phyloP scores from a whole-genome alignment of 2,113 vertebrate genomes.

The Oenanthe melanoleuca region DNA sequence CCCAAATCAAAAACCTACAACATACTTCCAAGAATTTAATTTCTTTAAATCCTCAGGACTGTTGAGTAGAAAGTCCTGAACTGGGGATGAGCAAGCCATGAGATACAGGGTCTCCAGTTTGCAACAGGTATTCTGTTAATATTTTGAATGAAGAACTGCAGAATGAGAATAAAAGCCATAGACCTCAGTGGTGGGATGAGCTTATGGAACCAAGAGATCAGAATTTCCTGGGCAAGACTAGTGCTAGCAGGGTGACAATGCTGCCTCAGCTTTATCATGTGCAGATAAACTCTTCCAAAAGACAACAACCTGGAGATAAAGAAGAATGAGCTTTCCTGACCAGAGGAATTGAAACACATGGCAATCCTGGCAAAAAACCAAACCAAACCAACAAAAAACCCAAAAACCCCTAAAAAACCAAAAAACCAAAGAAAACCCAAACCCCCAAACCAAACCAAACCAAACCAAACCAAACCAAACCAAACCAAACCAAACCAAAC shows the following conservation, averaged over 20 bases:
- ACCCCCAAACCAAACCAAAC: neutral
- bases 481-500: neutral
- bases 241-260: neutral
- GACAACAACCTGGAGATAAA: neutral
- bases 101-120: neutral
- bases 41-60: neutral
- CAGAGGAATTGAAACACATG: neutral
- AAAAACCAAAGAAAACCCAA: neutral
- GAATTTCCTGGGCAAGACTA: neutral
- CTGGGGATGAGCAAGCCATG: neutral
- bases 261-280: neutral
- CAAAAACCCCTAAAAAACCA: too few species aligned
- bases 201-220: neutral
- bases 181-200: neutral
- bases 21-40: neutral
- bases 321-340: neutral
- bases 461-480: neutral
- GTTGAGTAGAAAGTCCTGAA: neutral
- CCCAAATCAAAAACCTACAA: neutral
- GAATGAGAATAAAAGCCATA: neutral
- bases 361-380: neutral
- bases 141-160: neutral
- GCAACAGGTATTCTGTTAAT: neutral
- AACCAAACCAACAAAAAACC: neutral
- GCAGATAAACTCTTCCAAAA: neutral